Conservation (phyloP, 1,140 invertebrate genomes). For the Drosophila saltans region DNA sequence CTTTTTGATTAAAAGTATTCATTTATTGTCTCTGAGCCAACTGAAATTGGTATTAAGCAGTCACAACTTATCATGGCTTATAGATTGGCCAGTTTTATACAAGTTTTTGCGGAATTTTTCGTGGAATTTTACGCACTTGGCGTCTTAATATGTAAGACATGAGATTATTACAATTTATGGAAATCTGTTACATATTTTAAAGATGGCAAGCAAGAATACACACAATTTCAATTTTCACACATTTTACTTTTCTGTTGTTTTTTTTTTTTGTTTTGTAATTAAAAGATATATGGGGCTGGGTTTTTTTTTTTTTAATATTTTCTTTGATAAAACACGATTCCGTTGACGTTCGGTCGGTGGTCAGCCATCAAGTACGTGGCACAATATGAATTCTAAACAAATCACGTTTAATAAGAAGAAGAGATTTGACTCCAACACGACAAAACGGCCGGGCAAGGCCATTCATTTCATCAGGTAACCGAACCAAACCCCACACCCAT, state of each 20-base stretch:
- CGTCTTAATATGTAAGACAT: conserved; percentile 6
- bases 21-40: no score
- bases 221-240: neutral
- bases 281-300: neutral
- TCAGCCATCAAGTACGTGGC: conserved; percentile 56
- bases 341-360: conserved; percentile 28
- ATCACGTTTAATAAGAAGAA: conserved; percentile 56
- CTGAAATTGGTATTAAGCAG: no score
- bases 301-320: conserved; percentile 22
- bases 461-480: neutral
- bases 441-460: conserved; percentile 52
- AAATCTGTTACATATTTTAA: neutral
- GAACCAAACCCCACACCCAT: conserved; percentile 8
- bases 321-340: conserved; percentile 72
- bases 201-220: no score
- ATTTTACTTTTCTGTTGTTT: conserved; percentile 36
- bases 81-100: no score
- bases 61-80: no score
- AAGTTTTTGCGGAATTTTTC: neutral
- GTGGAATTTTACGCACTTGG: neutral
- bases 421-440: conserved; percentile 31
- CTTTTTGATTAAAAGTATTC: no score
- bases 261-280: conserved; percentile 46
- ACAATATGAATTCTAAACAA: conserved; percentile 50
- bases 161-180: neutral